phyloP scores from a whole-genome alignment of 1,140 invertebrate genomes.

The Holcopasites calliopsidis region DNA sequence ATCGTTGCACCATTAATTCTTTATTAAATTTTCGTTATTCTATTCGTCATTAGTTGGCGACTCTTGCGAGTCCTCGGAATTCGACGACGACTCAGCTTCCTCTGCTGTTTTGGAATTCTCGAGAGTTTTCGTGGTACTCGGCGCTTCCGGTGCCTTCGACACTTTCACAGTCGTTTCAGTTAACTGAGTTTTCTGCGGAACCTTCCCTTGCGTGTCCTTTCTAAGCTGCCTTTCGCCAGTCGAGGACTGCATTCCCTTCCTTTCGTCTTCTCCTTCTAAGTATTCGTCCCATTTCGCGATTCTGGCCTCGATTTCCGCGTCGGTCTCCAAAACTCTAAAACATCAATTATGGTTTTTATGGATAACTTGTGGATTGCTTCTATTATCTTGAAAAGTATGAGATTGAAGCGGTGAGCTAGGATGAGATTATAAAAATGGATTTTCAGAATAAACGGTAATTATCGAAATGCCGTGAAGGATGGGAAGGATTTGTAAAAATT shows the following conservation, averaged over 20 bases:
- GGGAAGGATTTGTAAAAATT: no score
- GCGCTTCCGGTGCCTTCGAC: background rate
- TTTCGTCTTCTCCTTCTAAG: constrained; percentile 81
- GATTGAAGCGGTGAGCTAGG: no score
- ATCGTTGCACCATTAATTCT: background rate
- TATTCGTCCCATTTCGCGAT: constrained; percentile 94
- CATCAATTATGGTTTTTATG: constrained; percentile 19
- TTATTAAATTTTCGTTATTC: background rate
- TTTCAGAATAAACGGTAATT: no score
- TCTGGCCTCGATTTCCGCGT: constrained; percentile 90
- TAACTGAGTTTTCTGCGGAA: background rate
- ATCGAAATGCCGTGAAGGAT: no score
- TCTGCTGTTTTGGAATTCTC: background rate
- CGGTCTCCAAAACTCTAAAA: constrained; percentile 91
- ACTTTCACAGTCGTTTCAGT: background rate
- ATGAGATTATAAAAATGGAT: no score
- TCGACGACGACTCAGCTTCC: background rate
- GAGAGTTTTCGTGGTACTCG: background rate
- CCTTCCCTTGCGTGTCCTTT: background rate
- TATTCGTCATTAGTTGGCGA: background rate
- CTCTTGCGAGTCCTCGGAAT: background rate
- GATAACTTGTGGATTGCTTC: no score
- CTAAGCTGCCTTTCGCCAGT: background rate
- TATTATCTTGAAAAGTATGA: no score
- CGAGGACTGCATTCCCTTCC: no score